phyloP scores from a whole-genome alignment of 2,113 vertebrate species.

The Rhea pennata region DNA sequence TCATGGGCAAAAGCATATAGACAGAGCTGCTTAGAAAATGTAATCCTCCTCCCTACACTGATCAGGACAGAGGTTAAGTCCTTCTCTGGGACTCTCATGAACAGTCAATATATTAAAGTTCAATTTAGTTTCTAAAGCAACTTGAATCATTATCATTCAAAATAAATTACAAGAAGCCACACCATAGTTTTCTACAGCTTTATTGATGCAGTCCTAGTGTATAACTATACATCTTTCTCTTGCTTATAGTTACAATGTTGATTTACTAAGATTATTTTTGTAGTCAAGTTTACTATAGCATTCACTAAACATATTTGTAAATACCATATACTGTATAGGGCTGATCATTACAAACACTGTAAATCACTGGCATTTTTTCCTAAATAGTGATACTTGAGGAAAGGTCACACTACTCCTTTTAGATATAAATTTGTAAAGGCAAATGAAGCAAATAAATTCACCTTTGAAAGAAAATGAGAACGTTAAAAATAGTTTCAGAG shows the following conservation, averaged over 20 bases:
- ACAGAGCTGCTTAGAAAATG: not conserved
- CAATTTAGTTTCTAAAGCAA: not conserved
- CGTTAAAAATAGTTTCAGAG: conserved; percentile 38
- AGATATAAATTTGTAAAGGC: conserved; percentile 27
- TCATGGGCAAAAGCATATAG: not conserved
- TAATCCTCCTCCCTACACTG: not conserved
- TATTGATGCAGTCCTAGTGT: conserved; percentile 19
- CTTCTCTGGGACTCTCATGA: not conserved
- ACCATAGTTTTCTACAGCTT: conserved; percentile 1
- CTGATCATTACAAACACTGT: not conserved
- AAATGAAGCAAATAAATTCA: conserved; percentile 18
- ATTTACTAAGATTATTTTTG: not conserved
- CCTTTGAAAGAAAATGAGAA: conserved; percentile 30
- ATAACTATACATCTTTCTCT: conserved; percentile 7
- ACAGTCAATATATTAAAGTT: not conserved
- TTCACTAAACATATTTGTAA: not conserved
- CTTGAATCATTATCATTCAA: not conserved
- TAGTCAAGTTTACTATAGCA: not conserved
- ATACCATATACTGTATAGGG: not conserved
- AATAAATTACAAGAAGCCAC: not conserved
- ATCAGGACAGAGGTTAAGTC: not conserved
- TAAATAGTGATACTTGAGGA: not conserved
- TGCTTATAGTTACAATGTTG: not conserved
- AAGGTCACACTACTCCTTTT: conserved; percentile 22
- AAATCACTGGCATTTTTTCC: not conserved